Evolutionary conservation across 2,888 invertebrate species (phyloP).

Genomic region (Synanthedon vespiformis): DNA sequence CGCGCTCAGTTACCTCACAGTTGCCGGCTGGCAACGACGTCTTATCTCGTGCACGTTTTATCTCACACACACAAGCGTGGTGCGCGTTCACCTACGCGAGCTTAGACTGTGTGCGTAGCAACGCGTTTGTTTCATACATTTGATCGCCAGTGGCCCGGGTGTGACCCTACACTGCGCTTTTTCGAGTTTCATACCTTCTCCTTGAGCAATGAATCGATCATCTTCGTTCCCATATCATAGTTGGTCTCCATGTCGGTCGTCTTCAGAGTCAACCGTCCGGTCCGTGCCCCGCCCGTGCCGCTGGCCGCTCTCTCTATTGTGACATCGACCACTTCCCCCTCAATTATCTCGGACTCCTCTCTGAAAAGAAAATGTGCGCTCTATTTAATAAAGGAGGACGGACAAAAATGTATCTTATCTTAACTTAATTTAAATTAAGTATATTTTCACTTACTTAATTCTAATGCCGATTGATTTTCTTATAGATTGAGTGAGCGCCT

Average conservation of each 20-base stretch:
- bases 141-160: too few species aligned
- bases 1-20: too few species aligned
- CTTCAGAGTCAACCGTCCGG: constrained; percentile 95
- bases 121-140: too few species aligned
- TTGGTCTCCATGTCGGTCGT: constrained; percentile 99
- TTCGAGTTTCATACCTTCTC: constrained; percentile 77
- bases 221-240: constrained; percentile 97
- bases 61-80: too few species aligned
- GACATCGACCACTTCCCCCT: constrained; percentile 98
- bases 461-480: constrained; percentile 97
- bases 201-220: constrained; percentile 96
- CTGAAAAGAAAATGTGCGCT: constrained; percentile 49
- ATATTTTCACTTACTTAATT: constrained; percentile 76
- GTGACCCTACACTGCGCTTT: too few species aligned
- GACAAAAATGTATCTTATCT: neutral
- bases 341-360: constrained; percentile 98
- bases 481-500: constrained; percentile 96
- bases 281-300: constrained; percentile 74
- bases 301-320: constrained; percentile 96
- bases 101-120: too few species aligned
- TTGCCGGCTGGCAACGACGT: too few species aligned
- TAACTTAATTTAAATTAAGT: neutral
- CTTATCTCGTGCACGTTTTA: too few species aligned
- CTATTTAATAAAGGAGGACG: neutral
- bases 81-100: too few species aligned